A percentile compares a stretch with the other conserved stretches of the same genome.
These are phyloP conservation scores for Himalopsyche japonica DNA, from an alignment of 2,888 invertebrate genomes.

Conservation along the genomic window DNA sequence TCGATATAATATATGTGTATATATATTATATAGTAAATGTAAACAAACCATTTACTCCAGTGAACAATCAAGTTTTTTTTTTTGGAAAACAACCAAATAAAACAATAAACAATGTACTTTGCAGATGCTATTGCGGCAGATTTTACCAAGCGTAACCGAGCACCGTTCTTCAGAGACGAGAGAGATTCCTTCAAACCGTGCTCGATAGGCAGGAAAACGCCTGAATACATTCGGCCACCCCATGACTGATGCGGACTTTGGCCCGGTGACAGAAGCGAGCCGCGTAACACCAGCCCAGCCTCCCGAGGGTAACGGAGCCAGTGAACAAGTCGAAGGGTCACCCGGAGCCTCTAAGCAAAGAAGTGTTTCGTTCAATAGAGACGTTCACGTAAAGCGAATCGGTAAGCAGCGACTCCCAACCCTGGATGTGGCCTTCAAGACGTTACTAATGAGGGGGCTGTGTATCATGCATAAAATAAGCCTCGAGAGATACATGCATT, in stretches of 20 bases:
- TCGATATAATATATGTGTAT: too few species aligned
- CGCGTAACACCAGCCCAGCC: neutral
- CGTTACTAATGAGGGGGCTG: neutral
- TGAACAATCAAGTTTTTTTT: too few species aligned
- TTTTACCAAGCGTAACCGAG: neutral
- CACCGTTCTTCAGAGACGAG: neutral
- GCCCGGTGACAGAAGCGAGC: neutral
- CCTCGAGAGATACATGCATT: neutral
- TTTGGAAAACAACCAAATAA: neutral
- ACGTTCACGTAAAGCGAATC: slow-evolving; percentile 88
- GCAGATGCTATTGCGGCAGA: neutral
- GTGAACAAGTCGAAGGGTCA: slow-evolving; percentile 41
- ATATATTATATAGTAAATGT: too few species aligned
- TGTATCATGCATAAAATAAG: neutral
- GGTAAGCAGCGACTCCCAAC: slow-evolving; percentile 62
- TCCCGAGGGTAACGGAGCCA: neutral
- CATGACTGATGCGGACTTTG: slow-evolving; percentile 38
- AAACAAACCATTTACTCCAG: too few species aligned
- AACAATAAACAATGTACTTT: neutral
- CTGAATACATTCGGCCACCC: neutral
- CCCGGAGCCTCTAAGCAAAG: slow-evolving; percentile 56
- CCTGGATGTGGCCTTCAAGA: neutral
- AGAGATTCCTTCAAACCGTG: neutral
- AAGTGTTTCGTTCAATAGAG: slow-evolving; percentile 87
- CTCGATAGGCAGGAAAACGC: neutral